phyloP scores from a whole-genome alignment of 2,888 invertebrate genomes.

The Torymus aiolomorphi region DNA sequence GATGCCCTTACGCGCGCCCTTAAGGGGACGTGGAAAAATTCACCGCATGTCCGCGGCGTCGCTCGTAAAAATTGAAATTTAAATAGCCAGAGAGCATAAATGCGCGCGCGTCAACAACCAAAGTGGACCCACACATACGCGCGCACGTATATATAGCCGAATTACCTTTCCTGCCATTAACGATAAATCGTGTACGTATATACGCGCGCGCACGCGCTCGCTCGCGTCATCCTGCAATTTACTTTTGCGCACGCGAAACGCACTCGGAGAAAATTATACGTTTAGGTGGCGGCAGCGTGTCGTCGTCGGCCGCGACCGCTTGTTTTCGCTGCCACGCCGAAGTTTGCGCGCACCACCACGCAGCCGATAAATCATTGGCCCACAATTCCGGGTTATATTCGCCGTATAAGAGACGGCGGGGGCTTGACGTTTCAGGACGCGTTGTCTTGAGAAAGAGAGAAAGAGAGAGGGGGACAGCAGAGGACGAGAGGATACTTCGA shows the following conservation, averaged over 20 bases:
- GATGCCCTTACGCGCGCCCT: neutral
- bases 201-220: too few species aligned
- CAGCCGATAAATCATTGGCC: constrained; percentile 53
- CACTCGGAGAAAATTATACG: constrained; percentile 46
- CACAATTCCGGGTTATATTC: constrained; percentile 46
- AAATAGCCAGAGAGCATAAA: neutral
- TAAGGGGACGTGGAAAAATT: neutral
- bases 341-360: constrained; percentile 21
- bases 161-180: constrained; percentile 41
- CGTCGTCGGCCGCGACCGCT: constrained; percentile 11
- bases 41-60: neutral
- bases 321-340: constrained; percentile 32
- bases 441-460: too few species aligned
- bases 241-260: constrained; percentile 17
- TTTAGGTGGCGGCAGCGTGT: constrained; percentile 29
- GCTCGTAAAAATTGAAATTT: constrained; percentile 28
- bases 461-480: too few species aligned
- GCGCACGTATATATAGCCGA: constrained; percentile 13
- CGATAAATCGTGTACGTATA: constrained; percentile 44
- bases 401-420: too few species aligned
- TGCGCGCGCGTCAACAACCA: neutral
- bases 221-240: constrained; percentile 50
- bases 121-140: neutral
- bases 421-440: too few species aligned
- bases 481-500: too few species aligned